Evolutionary conservation across 2,888 invertebrate species (phyloP), one percentile per base, ranked within the genome.

Genomic region (Anodontia alba): DNA sequence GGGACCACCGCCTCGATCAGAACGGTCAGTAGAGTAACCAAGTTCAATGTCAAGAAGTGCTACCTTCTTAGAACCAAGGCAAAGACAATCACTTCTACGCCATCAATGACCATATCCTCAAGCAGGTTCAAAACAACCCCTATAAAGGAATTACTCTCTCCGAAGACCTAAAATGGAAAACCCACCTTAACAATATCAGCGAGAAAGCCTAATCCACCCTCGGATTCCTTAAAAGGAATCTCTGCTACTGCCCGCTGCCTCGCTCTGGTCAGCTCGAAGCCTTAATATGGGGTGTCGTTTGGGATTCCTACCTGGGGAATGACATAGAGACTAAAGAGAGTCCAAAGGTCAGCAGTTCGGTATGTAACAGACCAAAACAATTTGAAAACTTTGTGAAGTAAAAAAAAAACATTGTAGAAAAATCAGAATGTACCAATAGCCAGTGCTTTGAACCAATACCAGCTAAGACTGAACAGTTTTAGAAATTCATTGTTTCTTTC

Each of bases 251-350:
- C 33, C 49, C 49, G 5, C 2, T 79, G 76, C 68, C 23, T 72
- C 23, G 54, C 71, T 0, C 69, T 80, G 5, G 78, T 83, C 0
- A 42, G 72, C 17, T 78, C 84, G 10, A 79, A 71, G 10, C 12
- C 86, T 2, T 85, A 86, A 67, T 82, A 81, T 43, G 76, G 83
- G 10, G 15, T n/a, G 54, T 73, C 1, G 31, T 82, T 10, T 87
- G 83, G 83, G 80, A 83, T 54, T 79, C 79, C 5, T 78, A 78
- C 66, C 42, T 49, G 3, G 43, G 78, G n/a, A 70, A 70, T 36
- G 82, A 82, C 38, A 85, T 78, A 17, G 33, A 78, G 74, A 43
- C 20, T 85, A 43, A 75, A 82, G 71, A 76, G 54, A 10, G 62
- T 80, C 20, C 80, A 83, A 66, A 71, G 62, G 26, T 38, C 67